Percentiles rank a stretch among this genome's conserved stretches.
These are phyloP conservation scores for Brachynemurus nebulosus DNA, from an alignment of 2,888 invertebrate species.

Conservation along the genomic window DNA sequence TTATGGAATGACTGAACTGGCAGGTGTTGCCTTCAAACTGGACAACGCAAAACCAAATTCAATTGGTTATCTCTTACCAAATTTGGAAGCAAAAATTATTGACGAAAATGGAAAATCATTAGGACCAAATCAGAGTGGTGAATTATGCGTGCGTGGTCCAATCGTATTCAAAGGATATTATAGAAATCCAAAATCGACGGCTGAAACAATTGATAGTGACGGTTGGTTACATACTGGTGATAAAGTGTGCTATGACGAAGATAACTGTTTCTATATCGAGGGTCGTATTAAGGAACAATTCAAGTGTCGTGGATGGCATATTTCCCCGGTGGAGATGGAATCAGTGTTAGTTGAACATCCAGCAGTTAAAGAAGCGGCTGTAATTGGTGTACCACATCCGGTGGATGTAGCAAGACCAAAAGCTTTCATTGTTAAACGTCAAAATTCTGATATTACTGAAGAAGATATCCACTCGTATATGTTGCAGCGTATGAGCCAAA, in stretches of 20 bases:
- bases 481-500: conserved; percentile 1
- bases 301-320: conserved; percentile 35
- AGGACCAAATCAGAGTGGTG: conserved; percentile 4
- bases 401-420: conserved; percentile 19
- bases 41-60: not conserved
- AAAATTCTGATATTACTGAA: not conserved
- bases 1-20: not conserved
- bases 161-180: conserved; percentile 30
- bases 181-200: conserved; percentile 31
- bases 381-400: conserved; percentile 26
- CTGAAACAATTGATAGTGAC: conserved; percentile 31
- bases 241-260: conserved; percentile 35
- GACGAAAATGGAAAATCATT: not conserved
- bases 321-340: conserved; percentile 3
- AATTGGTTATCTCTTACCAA: not conserved
- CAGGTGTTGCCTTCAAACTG: not conserved
- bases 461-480: conserved; percentile 1
- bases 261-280: conserved; percentile 34
- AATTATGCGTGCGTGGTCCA: not conserved
- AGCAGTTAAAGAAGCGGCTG: conserved; percentile 21
- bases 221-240: conserved; percentile 40
- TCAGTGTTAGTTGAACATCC: not conserved
- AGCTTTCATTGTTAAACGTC: conserved; percentile 2
- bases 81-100: not conserved
- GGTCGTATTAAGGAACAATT: conserved; percentile 38